These are phyloP conservation scores for Masnerella sp. DNA, from an alignment of 2,888 invertebrate species.

Conservation along the genomic window DNA sequence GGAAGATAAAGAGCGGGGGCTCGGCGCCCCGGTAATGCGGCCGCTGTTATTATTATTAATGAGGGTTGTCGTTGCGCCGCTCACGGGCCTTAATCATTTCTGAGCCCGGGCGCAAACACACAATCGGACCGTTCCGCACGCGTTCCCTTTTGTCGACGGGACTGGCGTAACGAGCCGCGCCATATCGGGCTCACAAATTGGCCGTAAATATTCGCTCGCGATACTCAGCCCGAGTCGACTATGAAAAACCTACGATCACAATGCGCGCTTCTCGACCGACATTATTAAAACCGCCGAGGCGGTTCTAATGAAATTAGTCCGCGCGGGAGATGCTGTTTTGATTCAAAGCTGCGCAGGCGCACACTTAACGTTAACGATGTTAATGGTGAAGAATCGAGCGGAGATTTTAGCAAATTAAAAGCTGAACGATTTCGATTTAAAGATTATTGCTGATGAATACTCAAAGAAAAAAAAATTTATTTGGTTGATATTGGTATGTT, in stretches of 20 bases:
- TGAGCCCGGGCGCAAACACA: slow-evolving; percentile 62
- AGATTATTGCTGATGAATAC: no score
- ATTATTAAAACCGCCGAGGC: slow-evolving; percentile 33
- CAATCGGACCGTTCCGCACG: slow-evolving; percentile 58
- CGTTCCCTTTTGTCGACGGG: slow-evolving; percentile 68
- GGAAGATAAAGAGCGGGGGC: slow-evolving; percentile 26
- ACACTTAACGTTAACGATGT: no score
- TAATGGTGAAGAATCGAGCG: no score
- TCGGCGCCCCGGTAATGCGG: slow-evolving; percentile 31
- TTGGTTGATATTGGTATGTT: no score
- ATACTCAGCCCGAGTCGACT: slow-evolving; percentile 35
- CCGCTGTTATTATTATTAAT: slow-evolving; percentile 56
- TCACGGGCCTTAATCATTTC: slow-evolving; percentile 56
- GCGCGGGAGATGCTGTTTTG: no score
- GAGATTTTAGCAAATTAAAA: no score
- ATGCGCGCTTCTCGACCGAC: slow-evolving; percentile 35
- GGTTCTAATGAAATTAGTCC: slow-evolving; percentile 26
- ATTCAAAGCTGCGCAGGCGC: no score
- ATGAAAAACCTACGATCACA: slow-evolving; percentile 51
- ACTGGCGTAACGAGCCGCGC: slow-evolving; percentile 65
- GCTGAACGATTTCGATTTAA: no score
- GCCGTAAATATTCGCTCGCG: slow-evolving; percentile 65
- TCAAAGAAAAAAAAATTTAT: no score
- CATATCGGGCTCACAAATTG: slow-evolving; percentile 67
- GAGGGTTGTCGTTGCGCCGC: slow-evolving; percentile 49